Base-by-base conservation (phyloP, 2,888 invertebrate species). In the Andrena camellia region DNA sequence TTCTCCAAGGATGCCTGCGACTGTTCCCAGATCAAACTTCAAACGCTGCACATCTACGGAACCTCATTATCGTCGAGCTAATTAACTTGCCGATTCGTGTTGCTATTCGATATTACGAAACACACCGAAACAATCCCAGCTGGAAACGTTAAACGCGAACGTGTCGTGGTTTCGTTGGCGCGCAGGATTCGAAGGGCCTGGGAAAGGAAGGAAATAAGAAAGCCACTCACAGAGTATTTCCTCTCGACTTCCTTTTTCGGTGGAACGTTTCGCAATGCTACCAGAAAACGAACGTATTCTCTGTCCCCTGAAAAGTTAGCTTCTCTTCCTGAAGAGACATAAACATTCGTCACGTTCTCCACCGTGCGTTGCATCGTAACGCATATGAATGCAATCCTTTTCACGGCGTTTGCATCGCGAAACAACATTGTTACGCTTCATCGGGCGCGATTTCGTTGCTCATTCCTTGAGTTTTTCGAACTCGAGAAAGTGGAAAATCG, bases 281-380 rank as follows among this genome's bases (percentile, higher is more conserved):
- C 26, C 64, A 23, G 69, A 77, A 50, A 35, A 59, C 35, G 64
- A 70, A 64, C n/a, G 48, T 70, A 79, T 77, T 52, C 68, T 42
- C 57, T 57, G 59, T 20, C 31, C 48, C 50, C 31, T 7, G 54
- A 29, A 63, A 66, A 72, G 72, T 64, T 73, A 33, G 3, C 72
- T 31, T 33, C 29, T 57, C 57, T 35, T 64, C 26, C 57, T 31
- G 29, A 20, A 64, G 29, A 31, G 17, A 48, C 33, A 26, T 57
- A 69, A 79, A 63, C 69, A 79, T 81, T 42, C 71, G 79, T 81
- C 79, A 79, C 81, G 80, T 79, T 48, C 31, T 26, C 42, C 29
- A 62, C 20, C 79, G 67, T 66, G 60, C 64, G 35, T 59, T 13
- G 77, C 79, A 57, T 79, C 72, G 60, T 62, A 62, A 79, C 72